A percentile compares a stretch with the other conserved stretches of the same genome.
Evolutionary conservation across 2,113 vertebrate species (phyloP).

Genomic region (Chionomys nivalis): DNA sequence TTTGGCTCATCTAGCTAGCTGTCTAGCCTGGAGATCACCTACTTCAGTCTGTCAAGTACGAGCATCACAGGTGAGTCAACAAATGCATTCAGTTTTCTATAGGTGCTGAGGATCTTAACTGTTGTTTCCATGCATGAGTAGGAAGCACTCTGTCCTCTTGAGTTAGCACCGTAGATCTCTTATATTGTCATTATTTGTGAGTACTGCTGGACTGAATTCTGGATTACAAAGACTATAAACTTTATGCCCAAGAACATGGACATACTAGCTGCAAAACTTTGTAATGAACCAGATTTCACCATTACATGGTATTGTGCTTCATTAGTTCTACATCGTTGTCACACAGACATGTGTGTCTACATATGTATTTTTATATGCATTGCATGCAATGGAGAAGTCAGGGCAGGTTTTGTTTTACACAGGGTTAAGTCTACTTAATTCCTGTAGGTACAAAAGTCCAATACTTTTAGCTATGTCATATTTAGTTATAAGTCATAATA

Average conservation of each 20-base stretch:
- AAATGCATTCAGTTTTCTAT: neutral
- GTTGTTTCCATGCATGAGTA: neutral
- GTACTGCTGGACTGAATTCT: neutral
- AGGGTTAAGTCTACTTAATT: neutral
- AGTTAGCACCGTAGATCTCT: neutral
- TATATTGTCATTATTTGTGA: neutral
- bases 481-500: neutral
- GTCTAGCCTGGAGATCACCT: no score
- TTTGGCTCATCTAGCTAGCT: no score
- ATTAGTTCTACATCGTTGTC: neutral
- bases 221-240: neutral
- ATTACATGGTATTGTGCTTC: neutral
- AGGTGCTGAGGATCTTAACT: neutral
- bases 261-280: neutral
- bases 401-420: neutral
- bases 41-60: no score
- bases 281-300: neutral
- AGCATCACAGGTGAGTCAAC: neutral
- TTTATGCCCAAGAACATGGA: neutral
- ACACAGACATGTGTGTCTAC: neutral
- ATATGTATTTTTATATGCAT: neutral
- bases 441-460: neutral
- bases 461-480: neutral
- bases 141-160: neutral
- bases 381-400: neutral